These are phyloP conservation scores for Caenorhabditis imperialis DNA, from an alignment of 2,888 invertebrate genomes.

Conservation along the genomic window DNA sequence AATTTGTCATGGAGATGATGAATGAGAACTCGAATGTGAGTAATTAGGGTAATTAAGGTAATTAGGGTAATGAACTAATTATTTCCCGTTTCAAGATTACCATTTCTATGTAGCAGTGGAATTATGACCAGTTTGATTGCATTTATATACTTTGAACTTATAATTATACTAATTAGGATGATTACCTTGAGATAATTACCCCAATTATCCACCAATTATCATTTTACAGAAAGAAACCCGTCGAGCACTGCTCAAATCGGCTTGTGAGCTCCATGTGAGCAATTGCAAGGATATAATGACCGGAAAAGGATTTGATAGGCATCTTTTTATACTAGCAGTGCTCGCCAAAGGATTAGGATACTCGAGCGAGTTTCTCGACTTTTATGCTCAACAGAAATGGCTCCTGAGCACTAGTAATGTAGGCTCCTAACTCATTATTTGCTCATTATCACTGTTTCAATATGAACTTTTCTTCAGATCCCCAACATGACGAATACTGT, in stretches of 20 bases:
- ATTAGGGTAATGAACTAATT: too few relatives aligned
- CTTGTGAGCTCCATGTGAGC: conserved; percentile 82
- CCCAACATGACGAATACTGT: conserved; percentile 67
- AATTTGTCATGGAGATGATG: conserved; percentile 92
- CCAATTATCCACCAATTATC: too few relatives aligned
- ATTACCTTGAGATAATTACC: too few relatives aligned
- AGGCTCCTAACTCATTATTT: conserved; percentile 1
- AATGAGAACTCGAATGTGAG: conserved; percentile 80
- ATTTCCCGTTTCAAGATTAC: too few relatives aligned
- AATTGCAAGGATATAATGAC: conserved; percentile 79
- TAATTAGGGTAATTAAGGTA: too few relatives aligned
- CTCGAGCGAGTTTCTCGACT: conserved; percentile 80
- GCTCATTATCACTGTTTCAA: too few relatives aligned
- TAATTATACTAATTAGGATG: too few relatives aligned
- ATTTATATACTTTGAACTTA: too few relatives aligned
- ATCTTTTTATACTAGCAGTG: conserved; percentile 96
- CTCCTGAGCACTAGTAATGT: conserved; percentile 86
- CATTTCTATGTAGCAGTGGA: too few relatives aligned
- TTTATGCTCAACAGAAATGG: conserved; percentile 98
- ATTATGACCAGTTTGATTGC: too few relatives aligned
- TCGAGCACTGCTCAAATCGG: conserved; percentile 84
- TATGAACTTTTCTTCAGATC: conserved; percentile 46
- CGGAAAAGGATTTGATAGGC: conserved; percentile 90
- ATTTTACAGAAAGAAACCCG: conserved; percentile 84
- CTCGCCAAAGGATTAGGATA: conserved; percentile 82